Evolutionary conservation across 64 coral and sea anemone genomes (phyloP), one percentile per base, ranked within the genome.

Genomic region (Dendrophyllia cribrosa): DNA sequence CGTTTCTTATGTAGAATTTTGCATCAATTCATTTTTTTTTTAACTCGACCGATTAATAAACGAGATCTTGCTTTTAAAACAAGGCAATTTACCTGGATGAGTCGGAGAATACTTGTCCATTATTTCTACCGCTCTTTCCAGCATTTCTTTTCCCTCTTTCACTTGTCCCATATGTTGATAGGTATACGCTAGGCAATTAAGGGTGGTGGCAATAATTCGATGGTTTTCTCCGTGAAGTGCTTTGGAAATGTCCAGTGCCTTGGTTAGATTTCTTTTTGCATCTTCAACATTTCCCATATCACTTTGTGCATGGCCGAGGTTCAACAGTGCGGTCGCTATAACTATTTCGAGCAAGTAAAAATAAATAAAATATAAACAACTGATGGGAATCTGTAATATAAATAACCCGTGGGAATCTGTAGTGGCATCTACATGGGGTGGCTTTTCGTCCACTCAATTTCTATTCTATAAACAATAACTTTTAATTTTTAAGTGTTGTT

Each of bases 291-390:
- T 46, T 17, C 83, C 63, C 20, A 71, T 13, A 22, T 86, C 63
- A 16, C 64, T 51, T 51, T 70, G 46, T 4, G 83, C 83, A 22
- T 71, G 51, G 7, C 83, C 83, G 70, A 86, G 47, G 62, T 86
- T 86, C 11, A 86, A 52, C 24, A 67, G 45, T 53, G 69, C 51
- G 6, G 83, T 71, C 21, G 83, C 83, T 15, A 23, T 21, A 86
- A 50, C 83, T 86, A 53, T 51, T 55, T 53, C 43, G 25, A 4
- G 53, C 11, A 71, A 23, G 22, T 1, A 19, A 62, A 44, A 63
- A 62, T 7, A 10, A 82, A 26, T 43, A 59, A 10, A 34, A 21
- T 51, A 23, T 21, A 52, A 6, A 52, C 4, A 6, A 55, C 5
- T 2, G 3, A 53, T 5, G 9, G 20, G 10, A n/a, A 17, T 15